Evolutionary conservation across 2,888 invertebrate species (phyloP), one percentile per base, ranked within the genome.

Genomic region (Drosophila hamatofila): DNA sequence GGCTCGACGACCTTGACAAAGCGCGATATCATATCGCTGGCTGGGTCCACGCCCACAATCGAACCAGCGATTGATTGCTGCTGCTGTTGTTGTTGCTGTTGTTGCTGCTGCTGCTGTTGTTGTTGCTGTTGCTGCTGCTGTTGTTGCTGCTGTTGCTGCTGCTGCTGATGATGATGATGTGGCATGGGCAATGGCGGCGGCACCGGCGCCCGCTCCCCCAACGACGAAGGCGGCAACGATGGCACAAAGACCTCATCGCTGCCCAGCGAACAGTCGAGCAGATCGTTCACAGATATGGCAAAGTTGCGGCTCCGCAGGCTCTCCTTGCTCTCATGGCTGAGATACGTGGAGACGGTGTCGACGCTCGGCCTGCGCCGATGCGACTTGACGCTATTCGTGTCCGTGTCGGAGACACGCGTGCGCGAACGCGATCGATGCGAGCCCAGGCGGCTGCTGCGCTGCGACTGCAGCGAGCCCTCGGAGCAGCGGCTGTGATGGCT

Each of bases 271-370:
- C 95, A 96, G 92, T 96, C 95, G 56, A 96, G 92, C 76, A 96
- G 93, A 93, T 96, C 95, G 75, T 94, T 95, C 77, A 95, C 94
- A 0, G 95, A 94, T 72, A 94, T 93, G 74, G 92, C 91, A 79
- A 92, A 92, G 75, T 92, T 92, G 42, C 92, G 90, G 88, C 95
- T 95, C 52, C 95, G 95, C 58, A 92, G 71, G 87, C 95, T 95
- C 75, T 95, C 96, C 91, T 96, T 95, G 93, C 96, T 97, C 92
- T 97, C 97, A 80, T 96, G 97, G 91, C 97, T 97, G 83, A 97
- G 94, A 94, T 97, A 97, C 0, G 97, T 97, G 67, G 97, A 97
- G 35, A 97, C 96, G 14, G 97, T 97, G 92, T 97, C 97, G 46
- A 97, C 95, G 91, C 97, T 97, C 65, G 97, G 97, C 23, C 97